Evolutionary conservation across 2,797 vertebrate genomes (phyloP).

Genomic region (Morus bassanus): DNA sequence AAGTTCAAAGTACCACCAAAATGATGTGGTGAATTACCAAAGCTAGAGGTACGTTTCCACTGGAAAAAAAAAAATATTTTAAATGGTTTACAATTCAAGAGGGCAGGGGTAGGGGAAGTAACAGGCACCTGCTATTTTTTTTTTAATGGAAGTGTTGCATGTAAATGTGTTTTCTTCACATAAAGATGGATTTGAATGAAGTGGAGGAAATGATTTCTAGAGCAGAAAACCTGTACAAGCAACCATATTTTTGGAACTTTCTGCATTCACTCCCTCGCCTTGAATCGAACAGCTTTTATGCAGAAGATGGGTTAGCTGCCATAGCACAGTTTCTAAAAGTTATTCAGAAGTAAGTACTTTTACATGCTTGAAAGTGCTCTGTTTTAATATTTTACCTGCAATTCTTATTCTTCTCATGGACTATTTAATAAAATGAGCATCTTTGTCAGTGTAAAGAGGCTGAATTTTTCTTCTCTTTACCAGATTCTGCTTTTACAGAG

Average conservation of each 20-base stretch:
- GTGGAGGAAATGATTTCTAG: slow-evolving; percentile 56
- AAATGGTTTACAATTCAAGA: background rate
- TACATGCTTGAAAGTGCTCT: background rate
- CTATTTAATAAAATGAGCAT: background rate
- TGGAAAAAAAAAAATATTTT: background rate
- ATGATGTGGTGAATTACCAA: background rate
- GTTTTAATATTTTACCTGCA: background rate
- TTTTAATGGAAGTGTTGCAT: background rate
- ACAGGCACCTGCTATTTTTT: rapidly evolving
- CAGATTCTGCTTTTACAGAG: background rate
- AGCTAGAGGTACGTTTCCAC: background rate
- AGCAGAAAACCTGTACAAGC: slow-evolving; percentile 66
- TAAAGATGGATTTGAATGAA: slow-evolving; percentile 69
- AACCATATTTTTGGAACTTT: slow-evolving; percentile 68
- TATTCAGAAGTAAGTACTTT: slow-evolving; percentile 50
- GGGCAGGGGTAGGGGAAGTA: background rate
- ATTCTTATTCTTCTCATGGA: background rate
- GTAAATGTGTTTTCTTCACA: background rate
- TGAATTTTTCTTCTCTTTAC: background rate
- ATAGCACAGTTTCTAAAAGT: background rate
- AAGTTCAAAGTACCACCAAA: background rate
- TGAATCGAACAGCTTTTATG: background rate
- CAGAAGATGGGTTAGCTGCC: background rate
- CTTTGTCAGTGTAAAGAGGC: background rate
- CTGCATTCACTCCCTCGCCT: slow-evolving; percentile 40